These are phyloP conservation scores for Liasis olivaceus DNA, from an alignment of 2,797 vertebrate genomes.

Conservation along the genomic window DNA sequence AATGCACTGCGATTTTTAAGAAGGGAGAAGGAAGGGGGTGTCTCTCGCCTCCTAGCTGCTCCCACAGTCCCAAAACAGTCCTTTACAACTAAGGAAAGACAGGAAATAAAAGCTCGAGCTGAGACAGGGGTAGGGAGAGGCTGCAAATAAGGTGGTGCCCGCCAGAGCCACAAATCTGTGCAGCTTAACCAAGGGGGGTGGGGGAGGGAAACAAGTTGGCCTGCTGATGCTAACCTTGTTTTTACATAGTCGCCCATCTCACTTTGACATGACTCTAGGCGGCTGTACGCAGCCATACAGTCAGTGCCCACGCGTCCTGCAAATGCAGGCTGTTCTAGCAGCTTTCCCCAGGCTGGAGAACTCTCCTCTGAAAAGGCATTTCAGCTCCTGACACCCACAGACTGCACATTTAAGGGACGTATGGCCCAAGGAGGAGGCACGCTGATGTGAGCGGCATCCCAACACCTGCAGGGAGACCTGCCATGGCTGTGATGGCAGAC, in stretches of 20 bases:
- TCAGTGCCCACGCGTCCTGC: neutral
- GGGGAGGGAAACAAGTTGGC: neutral
- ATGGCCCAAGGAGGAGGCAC: neutral
- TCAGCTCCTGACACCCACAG: neutral
- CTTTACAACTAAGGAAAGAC: neutral
- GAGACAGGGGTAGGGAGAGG: neutral
- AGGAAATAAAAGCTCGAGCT: neutral
- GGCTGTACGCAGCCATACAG: neutral
- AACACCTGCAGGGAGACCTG: neutral
- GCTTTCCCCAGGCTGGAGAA: neutral
- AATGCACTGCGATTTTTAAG: constrained; percentile 31
- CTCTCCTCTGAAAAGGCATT: neutral
- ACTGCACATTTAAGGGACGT: neutral
- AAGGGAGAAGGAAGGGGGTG: constrained; percentile 38
- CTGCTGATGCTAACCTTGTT: constrained; percentile 19
- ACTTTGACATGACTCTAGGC: neutral
- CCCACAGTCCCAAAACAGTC: neutral
- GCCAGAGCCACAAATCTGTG: neutral
- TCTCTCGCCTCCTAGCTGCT: too few relatives aligned
- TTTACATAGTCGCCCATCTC: neutral
- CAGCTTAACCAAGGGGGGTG: neutral
- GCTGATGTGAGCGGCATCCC: neutral
- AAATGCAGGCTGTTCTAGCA: neutral
- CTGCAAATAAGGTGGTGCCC: neutral
- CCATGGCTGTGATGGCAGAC: neutral